Conservation (phyloP, 2,113 vertebrate species). For the Ctenodactylus gundi region DNA sequence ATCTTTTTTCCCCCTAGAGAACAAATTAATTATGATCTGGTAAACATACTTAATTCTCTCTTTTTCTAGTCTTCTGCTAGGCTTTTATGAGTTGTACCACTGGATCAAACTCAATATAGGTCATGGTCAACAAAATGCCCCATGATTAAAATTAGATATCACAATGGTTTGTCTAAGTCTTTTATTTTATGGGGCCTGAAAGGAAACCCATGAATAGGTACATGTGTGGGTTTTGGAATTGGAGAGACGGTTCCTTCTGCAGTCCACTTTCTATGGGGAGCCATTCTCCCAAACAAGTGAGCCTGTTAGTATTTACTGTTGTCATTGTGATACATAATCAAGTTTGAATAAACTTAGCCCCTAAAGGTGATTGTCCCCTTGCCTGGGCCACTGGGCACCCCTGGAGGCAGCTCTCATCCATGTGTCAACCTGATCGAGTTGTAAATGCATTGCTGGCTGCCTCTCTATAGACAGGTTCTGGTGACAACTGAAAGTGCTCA, state of each 20-base stretch:
- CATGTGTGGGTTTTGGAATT: background rate
- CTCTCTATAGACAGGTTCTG: background rate
- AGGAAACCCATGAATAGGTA: background rate
- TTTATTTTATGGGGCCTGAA: background rate
- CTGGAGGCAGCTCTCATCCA: background rate
- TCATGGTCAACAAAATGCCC: constrained; percentile 61
- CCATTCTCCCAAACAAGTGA: background rate
- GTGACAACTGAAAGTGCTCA: background rate
- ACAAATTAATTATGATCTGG: constrained; percentile 80
- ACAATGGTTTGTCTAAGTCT: background rate
- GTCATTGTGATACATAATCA: constrained; percentile 56
- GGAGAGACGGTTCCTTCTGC: background rate
- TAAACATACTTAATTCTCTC: constrained; percentile 73
- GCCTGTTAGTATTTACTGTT: constrained; percentile 28
- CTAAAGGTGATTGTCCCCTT: background rate
- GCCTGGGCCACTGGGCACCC: background rate
- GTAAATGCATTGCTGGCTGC: background rate
- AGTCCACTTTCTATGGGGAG: background rate
- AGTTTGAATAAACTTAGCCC: background rate
- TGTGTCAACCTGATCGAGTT: background rate
- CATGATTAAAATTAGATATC: constrained; percentile 5
- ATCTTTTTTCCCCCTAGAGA: constrained; percentile 66
- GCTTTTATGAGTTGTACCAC: constrained; percentile 67
- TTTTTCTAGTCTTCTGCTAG: constrained; percentile 53
- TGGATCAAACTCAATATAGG: constrained; percentile 76